phyloP scores from a whole-genome alignment of 2,888 invertebrate species.

The Merodon equestris region DNA sequence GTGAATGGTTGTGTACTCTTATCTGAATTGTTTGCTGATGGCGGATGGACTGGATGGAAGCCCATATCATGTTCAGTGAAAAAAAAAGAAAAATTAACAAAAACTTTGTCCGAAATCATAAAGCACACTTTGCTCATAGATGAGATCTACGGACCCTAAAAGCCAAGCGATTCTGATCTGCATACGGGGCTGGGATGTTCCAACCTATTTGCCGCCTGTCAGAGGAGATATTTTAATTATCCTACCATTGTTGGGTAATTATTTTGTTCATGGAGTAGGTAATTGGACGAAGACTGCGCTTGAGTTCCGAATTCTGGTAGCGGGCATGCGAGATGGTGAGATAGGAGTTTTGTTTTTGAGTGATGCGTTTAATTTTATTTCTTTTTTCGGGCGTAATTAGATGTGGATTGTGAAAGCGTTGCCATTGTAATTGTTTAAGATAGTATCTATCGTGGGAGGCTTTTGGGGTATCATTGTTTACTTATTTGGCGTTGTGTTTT shows the following conservation, averaged over 20 bases:
- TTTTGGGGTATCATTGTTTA: slow-evolving; percentile 4
- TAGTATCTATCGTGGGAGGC: slow-evolving; percentile 38
- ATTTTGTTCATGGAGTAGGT: slow-evolving; percentile 62
- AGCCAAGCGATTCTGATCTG: slow-evolving; percentile 36
- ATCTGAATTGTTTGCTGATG: slow-evolving; percentile 9
- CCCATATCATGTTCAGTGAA: slow-evolving; percentile 59
- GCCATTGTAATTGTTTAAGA: slow-evolving; percentile 48
- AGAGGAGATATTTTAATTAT: slow-evolving; percentile 67
- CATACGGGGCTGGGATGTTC: slow-evolving; percentile 25
- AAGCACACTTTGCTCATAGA: slow-evolving; percentile 55
- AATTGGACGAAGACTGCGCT: slow-evolving; percentile 62
- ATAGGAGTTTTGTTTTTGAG: slow-evolving; percentile 30
- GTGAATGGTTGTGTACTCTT: slow-evolving; percentile 15
- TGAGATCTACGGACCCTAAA: slow-evolving; percentile 46
- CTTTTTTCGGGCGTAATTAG: slow-evolving; percentile 47
- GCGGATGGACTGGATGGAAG: slow-evolving; percentile 25
- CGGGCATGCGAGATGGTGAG: slow-evolving; percentile 30
- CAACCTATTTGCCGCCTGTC: slow-evolving; percentile 65
- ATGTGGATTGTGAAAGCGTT: slow-evolving; percentile 59
- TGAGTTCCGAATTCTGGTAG: slow-evolving; percentile 30
- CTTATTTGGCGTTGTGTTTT: no score
- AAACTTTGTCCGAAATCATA: slow-evolving; percentile 59
- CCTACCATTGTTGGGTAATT: slow-evolving; percentile 67
- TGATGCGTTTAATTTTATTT: slow-evolving; percentile 50
- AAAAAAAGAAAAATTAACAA: slow-evolving; percentile 30